Evolutionary conservation across 2,113 vertebrate genomes (phyloP).

Genomic region (Nipponia nippon): DNA sequence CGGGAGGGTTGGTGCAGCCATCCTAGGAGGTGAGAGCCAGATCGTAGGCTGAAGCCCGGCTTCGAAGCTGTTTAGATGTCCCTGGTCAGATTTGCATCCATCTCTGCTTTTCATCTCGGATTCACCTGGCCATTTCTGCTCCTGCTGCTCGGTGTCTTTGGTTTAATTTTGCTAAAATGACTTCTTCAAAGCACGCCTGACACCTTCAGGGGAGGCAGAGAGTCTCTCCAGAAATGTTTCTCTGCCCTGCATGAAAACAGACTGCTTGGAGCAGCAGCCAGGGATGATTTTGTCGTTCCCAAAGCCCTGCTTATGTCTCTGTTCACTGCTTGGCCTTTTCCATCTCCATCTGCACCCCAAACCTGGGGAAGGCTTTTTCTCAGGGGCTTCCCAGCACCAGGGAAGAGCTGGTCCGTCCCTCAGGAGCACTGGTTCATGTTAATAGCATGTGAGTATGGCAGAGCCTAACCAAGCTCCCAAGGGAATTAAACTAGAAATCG

Average conservation of each 20-base stretch:
- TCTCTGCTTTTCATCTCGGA: background rate
- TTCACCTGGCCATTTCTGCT: background rate
- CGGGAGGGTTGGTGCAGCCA: background rate
- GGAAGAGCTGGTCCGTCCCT: background rate
- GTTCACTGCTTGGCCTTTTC: background rate
- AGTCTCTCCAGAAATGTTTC: background rate
- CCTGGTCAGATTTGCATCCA: background rate
- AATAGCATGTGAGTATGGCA: accelerated
- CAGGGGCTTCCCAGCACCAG: background rate
- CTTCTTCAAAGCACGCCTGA: slow-evolving; percentile 41
- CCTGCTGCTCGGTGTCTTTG: background rate
- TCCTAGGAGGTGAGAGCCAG: background rate
- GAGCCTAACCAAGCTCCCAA: background rate
- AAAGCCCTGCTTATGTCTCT: background rate
- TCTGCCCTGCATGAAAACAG: background rate
- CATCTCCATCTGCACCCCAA: background rate
- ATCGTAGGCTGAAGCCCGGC: background rate
- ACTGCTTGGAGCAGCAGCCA: background rate
- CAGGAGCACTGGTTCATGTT: background rate
- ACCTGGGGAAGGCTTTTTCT: background rate
- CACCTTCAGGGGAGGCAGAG: slow-evolving; percentile 39
- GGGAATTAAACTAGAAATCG: accelerated
- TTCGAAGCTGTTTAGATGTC: slow-evolving; percentile 17
- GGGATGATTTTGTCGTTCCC: background rate
- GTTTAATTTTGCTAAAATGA: background rate